phyloP scores from a whole-genome alignment of 2,888 invertebrate genomes.

The Heterodera filipjevi region DNA sequence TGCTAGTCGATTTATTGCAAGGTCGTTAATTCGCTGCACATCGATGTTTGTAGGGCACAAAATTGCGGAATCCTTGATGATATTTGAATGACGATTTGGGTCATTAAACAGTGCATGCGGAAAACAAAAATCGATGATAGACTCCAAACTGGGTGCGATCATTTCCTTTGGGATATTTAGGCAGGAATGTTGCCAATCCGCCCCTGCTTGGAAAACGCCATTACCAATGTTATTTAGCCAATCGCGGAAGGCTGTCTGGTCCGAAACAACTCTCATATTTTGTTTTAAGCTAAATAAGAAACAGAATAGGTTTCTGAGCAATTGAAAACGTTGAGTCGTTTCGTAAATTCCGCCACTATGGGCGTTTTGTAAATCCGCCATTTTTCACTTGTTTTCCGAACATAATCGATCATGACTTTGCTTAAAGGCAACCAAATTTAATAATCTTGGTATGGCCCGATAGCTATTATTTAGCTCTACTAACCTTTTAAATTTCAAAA shows the following conservation, averaged over 20 bases:
- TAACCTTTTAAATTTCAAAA: too few species aligned
- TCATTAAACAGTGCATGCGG: background rate
- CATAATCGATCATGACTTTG: too few species aligned
- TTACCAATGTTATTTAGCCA: constrained; percentile 23
- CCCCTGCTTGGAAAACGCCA: background rate
- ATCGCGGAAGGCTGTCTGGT: constrained; percentile 10
- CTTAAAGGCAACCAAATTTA: too few species aligned
- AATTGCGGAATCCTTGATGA: background rate
- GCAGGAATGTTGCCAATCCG: background rate
- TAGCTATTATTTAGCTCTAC: too few species aligned
- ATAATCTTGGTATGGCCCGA: too few species aligned
- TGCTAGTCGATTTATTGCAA: background rate
- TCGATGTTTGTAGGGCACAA: background rate
- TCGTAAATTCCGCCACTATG: too few species aligned
- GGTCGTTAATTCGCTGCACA: background rate
- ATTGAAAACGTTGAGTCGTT: too few species aligned
- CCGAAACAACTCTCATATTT: constrained; percentile 13
- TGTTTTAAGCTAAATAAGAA: constrained; percentile 18
- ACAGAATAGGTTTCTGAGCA: too few species aligned
- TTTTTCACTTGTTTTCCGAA: too few species aligned
- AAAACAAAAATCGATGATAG: constrained; percentile 11
- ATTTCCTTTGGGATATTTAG: background rate
- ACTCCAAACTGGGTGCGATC: background rate
- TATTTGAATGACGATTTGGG: background rate
- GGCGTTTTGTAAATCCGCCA: too few species aligned